These are phyloP conservation scores for Gortyna flavago DNA, from an alignment of 2,888 invertebrate species.

Conservation along the genomic window DNA sequence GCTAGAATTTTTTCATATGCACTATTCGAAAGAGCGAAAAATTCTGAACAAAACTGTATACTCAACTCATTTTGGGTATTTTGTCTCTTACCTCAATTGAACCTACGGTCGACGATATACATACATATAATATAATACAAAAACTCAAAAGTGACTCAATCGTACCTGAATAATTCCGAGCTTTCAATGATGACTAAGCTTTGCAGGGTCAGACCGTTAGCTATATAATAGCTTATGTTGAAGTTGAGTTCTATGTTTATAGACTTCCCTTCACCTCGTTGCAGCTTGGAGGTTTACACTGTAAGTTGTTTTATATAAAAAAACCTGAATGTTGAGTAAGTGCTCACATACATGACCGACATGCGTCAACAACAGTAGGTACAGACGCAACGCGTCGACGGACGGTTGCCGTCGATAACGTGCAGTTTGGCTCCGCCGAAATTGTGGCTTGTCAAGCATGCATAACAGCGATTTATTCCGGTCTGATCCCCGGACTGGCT, in stretches of 20 bases:
- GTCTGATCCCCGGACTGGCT: too few relatives aligned
- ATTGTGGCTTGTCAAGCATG: conserved; percentile 17
- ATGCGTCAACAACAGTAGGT: neutral
- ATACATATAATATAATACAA: too few relatives aligned
- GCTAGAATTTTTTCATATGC: too few relatives aligned
- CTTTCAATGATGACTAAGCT: conserved; percentile 33
- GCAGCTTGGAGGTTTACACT: neutral
- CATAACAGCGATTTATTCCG: too few relatives aligned
- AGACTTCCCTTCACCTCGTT: neutral
- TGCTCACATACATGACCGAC: neutral
- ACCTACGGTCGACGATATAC: too few relatives aligned
- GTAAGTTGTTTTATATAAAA: neutral
- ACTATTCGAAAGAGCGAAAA: too few relatives aligned
- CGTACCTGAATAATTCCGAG: conserved; percentile 28
- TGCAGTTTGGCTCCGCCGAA: neutral
- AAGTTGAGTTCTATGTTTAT: conserved; percentile 5
- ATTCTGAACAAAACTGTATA: too few relatives aligned
- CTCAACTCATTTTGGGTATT: too few relatives aligned
- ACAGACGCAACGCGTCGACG: too few relatives aligned
- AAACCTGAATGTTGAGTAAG: neutral
- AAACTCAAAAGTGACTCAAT: neutral
- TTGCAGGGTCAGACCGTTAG: neutral
- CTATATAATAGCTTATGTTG: neutral
- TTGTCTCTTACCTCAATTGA: too few relatives aligned
- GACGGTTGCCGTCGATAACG: too few relatives aligned